phyloP scores from a whole-genome alignment of 1,140 invertebrate genomes.

The Drosophila simulans region DNA sequence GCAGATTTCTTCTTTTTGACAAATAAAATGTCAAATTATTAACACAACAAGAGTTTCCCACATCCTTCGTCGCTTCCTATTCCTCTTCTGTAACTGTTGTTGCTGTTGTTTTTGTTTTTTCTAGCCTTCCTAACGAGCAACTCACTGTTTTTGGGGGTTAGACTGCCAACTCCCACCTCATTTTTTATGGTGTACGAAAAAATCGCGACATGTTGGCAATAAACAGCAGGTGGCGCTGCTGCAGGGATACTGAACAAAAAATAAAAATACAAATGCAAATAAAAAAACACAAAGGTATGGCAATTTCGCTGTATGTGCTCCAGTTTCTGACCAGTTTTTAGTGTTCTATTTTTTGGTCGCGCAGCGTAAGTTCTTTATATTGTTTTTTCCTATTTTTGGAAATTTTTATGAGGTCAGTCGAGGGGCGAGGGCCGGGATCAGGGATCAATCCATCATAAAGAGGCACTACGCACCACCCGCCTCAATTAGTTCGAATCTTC shows the following conservation, averaged over 20 bases:
- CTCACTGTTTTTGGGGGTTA: slow-evolving; percentile 23
- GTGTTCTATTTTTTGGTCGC: slow-evolving; percentile 22
- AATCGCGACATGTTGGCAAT: slow-evolving; percentile 79
- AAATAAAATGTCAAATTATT: slow-evolving; percentile 81
- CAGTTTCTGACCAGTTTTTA: slow-evolving; percentile 77
- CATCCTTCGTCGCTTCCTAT: slow-evolving; percentile 5
- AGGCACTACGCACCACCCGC: slow-evolving; percentile 59
- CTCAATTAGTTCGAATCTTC: slow-evolving; percentile 76
- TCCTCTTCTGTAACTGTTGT: neutral
- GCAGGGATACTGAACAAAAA: slow-evolving; percentile 15
- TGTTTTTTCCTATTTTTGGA: slow-evolving; percentile 13
- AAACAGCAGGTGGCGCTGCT: slow-evolving; percentile 74
- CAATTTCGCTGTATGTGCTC: slow-evolving; percentile 43
- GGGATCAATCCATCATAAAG: slow-evolving; percentile 62
- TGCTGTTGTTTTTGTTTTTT: slow-evolving; percentile 3
- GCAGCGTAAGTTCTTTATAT: slow-evolving; percentile 14
- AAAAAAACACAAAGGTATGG: slow-evolving; percentile 5
- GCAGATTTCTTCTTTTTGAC: slow-evolving; percentile 50
- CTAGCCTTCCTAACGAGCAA: slow-evolving; percentile 27
- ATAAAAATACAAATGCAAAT: slow-evolving; percentile 1
- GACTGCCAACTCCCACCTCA: slow-evolving; percentile 16
- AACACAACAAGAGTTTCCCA: slow-evolving; percentile 55
- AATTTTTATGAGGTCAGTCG: slow-evolving; percentile 46
- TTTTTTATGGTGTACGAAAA: slow-evolving; percentile 29
- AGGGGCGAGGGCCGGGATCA: slow-evolving; percentile 7